These are phyloP conservation scores for Steinernema khuongi DNA, from an alignment of 1,140 invertebrate genomes.

Conservation along the genomic window DNA sequence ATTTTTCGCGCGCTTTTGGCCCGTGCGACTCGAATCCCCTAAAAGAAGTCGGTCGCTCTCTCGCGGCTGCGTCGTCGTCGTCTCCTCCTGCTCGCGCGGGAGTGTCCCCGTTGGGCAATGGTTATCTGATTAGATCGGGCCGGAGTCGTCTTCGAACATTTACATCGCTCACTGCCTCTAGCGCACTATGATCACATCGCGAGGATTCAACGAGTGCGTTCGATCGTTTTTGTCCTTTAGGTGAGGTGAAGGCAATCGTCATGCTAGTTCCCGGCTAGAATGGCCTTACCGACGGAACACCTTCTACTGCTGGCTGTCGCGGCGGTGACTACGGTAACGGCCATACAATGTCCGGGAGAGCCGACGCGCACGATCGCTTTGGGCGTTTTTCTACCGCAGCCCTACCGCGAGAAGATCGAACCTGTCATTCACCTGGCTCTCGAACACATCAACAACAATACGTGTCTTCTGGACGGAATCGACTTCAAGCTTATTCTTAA, in stretches of 20 bases:
- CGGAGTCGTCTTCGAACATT: constrained; percentile 15
- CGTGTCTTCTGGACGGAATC: constrained; percentile 47
- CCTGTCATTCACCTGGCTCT: constrained; percentile 50
- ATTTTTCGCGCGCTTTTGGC: constrained; percentile 11
- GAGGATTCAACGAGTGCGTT: neutral
- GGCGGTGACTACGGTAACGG: neutral
- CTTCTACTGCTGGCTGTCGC: neutral
- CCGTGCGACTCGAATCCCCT: constrained; percentile 13
- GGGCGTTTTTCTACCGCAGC: constrained; percentile 44
- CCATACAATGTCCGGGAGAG: neutral
- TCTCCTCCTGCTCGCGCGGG: constrained; percentile 6
- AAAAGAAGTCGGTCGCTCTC: constrained; percentile 2
- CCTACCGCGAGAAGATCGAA: constrained; percentile 39
- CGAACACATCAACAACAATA: constrained; percentile 41
- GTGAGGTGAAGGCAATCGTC: neutral
- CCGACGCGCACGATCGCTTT: constrained; percentile 26
- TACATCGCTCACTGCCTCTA: constrained; percentile 6
- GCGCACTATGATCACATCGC: constrained; percentile 10
- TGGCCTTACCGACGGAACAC: neutral
- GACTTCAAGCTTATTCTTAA: constrained; percentile 47
- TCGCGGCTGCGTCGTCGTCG: neutral
- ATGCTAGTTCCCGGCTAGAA: constrained; percentile 6
- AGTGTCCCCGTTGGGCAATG: constrained; percentile 13
- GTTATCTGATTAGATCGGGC: constrained; percentile 10
- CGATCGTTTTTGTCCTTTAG: neutral